Evolutionary conservation across 2,113 vertebrate species (phyloP), one percentile per base, ranked within the genome.

Genomic region (Phoxinus phoxinus): DNA sequence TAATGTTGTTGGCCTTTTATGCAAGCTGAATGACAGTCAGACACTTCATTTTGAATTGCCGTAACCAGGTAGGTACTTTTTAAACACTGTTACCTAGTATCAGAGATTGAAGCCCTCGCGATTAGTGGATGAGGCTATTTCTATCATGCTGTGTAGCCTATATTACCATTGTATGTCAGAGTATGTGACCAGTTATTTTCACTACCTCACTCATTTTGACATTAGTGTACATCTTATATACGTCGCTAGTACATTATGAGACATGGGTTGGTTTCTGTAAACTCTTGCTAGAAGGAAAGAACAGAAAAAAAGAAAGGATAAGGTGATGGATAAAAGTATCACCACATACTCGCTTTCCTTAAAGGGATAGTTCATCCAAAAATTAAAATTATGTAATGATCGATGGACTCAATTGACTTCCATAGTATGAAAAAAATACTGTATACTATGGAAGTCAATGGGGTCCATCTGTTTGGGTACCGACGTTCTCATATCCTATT

Each of bases 51-150:
- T 41, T 82, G 61, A 86, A 10, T 4, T 15, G 59, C 61, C 53
- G 30, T 3, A 58, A 65, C 30, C 30, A n/a, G 44, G 77, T 59
- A 84, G 59, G 84, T 76, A 75, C 25, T 5, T 79, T 81, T 4
- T 53, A 81, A 53, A 69, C 11, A 1, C 2, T 32, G 8, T 75
- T 75, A 69, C 11, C 0, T 3, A 53, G 7, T 25, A 74, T 76
- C 4, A 32, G 8, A 76, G 9, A 32, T 32, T 8, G 9, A 35
- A 6, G 2, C 67, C 9, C 9, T 11, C 9, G 4, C 4, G 32
- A 35, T 69, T 69, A 4, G 9, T 35, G 35, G 1, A 53, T 21
- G 6, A 56, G 65, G 8, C 65, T 71, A 23, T 73, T n/a, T 72
- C 21, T 41, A 4, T 41, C 10, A 71, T 44, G 46, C 5, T 41